A percentile compares a stretch with the other conserved stretches of the same genome.
Evolutionary conservation across 1,140 invertebrate genomes (phyloP).

Genomic region (Drosophila ananassae): DNA sequence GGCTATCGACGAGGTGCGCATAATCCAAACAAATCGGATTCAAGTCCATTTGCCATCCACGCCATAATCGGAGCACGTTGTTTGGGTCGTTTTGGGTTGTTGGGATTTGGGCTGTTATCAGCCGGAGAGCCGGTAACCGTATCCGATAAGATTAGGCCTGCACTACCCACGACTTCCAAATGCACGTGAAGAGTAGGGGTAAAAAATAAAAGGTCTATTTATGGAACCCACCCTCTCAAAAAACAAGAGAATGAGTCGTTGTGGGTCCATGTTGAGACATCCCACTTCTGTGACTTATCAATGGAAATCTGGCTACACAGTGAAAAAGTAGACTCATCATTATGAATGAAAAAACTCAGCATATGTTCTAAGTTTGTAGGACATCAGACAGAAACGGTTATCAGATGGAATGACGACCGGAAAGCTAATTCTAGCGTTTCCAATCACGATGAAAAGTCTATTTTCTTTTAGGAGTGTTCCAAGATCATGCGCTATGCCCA

Average conservation of each 20-base stretch:
- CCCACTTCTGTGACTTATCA: conserved; percentile 14
- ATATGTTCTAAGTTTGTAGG: neutral
- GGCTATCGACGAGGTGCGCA: conserved; percentile 87
- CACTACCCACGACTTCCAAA: conserved; percentile 19
- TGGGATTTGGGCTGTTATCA: conserved; percentile 34
- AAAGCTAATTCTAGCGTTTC: neutral
- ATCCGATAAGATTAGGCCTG: conserved; percentile 49
- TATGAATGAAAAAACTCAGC: neutral
- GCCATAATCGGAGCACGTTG: conserved; percentile 40
- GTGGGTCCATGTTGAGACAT: conserved; percentile 22
- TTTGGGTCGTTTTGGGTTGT: conserved; percentile 37
- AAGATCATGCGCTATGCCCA: conserved; percentile 14
- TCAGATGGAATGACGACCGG: no score
- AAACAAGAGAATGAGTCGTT: conserved; percentile 13
- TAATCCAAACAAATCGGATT: conserved; percentile 11
- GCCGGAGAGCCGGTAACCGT: conserved; percentile 36
- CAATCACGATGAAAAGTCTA: conserved; percentile 34
- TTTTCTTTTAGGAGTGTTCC: neutral
- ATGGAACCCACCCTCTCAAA: conserved; percentile 21
- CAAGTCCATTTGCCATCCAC: conserved; percentile 12
- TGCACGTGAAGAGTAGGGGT: neutral
- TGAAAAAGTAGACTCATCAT: neutral
- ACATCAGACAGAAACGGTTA: no score
- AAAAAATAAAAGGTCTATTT: conserved; percentile 20
- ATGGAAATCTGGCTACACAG: conserved; percentile 25